A percentile compares a stretch with the other conserved stretches of the same genome.
Evolutionary conservation across 2,888 invertebrate species (phyloP).

Genomic region (Lycophotia porphyrea): DNA sequence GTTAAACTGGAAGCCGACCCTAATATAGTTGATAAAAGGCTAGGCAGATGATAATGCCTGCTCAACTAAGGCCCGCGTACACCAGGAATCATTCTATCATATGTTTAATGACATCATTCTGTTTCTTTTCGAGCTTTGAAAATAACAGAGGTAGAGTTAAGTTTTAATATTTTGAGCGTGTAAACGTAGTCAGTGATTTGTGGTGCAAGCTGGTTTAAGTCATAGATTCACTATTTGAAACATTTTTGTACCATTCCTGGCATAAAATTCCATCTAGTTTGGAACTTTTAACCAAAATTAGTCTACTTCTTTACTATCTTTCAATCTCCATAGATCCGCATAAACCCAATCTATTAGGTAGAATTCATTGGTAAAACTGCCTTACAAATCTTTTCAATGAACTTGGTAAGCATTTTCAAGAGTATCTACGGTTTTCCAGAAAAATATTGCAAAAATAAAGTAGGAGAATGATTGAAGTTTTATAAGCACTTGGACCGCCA

Average conservation of each 20-base stretch:
- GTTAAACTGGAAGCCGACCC: too few relatives aligned
- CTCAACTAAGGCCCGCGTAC: too few relatives aligned
- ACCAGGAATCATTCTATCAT: not conserved
- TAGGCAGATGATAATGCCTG: too few relatives aligned
- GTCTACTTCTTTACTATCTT: not conserved
- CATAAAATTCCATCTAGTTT: not conserved
- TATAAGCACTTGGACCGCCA: not conserved
- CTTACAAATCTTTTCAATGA: constrained; percentile 6
- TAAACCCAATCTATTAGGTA: constrained; percentile 14
- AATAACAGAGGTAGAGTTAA: not conserved
- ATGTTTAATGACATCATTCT: too few relatives aligned
- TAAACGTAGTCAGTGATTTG: not conserved
- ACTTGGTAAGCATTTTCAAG: constrained; percentile 5
- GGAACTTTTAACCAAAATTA: constrained; percentile 5
- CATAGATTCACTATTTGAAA: not conserved
- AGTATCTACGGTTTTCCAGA: not conserved
- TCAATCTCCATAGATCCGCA: not conserved
- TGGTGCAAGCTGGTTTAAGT: not conserved
- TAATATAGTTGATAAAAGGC: too few relatives aligned
- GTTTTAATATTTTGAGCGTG: not conserved
- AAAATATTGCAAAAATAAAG: not conserved
- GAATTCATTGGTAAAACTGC: constrained; percentile 19
- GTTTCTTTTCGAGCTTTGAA: not conserved
- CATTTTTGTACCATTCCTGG: not conserved
- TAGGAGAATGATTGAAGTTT: not conserved